A percentile compares a stretch with the other conserved stretches of the same genome.
Evolutionary conservation across 2,113 vertebrate species (phyloP).

Genomic region (Pedionomus torquatus): DNA sequence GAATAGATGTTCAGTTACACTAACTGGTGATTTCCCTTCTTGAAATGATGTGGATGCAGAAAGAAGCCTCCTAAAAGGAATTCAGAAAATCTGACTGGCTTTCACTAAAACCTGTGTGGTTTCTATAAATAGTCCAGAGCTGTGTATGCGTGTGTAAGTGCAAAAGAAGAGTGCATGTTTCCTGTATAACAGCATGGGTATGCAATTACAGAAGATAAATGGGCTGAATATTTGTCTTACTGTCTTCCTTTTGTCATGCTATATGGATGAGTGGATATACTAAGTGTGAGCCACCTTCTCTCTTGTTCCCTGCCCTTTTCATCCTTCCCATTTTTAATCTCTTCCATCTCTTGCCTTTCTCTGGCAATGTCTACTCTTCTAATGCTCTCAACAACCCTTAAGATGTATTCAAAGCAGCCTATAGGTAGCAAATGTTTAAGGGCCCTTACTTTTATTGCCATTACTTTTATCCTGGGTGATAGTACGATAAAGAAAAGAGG

Average conservation of each 20-base stretch:
- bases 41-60: neutral
- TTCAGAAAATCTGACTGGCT: slow-evolving; percentile 15
- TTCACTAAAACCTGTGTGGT: neutral
- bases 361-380: neutral
- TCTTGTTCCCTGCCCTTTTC: neutral
- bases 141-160: neutral
- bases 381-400: neutral
- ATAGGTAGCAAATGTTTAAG: neutral
- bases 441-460: neutral
- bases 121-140: slow-evolving; percentile 46
- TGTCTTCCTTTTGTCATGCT: neutral
- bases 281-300: neutral
- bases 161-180: neutral
- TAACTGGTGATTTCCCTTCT: neutral
- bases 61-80: neutral
- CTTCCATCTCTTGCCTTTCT: neutral
- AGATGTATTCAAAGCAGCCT: neutral
- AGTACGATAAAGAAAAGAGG: neutral
- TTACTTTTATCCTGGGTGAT: neutral
- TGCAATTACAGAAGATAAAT: slow-evolving; percentile 19
- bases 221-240: neutral
- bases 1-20: neutral
- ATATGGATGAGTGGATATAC: neutral
- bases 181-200: neutral
- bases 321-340: neutral